Percentiles rank a stretch among this genome's conserved stretches.
phyloP scores from a whole-genome alignment of 1,140 invertebrate species.

The Aphaenogaster floridana region DNA sequence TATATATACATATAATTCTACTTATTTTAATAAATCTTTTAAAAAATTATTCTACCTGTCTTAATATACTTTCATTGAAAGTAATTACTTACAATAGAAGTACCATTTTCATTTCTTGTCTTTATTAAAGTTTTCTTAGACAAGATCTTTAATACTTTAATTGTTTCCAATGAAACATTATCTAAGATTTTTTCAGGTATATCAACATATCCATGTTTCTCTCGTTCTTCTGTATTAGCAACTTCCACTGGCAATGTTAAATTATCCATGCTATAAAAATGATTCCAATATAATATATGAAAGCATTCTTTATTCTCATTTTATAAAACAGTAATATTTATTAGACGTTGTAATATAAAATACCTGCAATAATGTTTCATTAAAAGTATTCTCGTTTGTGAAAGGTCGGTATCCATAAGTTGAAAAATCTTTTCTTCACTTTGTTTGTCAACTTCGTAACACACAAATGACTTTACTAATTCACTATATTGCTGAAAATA shows the following conservation, averaged over 20 bases:
- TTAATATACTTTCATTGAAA: not conserved
- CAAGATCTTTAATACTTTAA: constrained; percentile 44
- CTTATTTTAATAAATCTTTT: not conserved
- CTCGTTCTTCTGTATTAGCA: constrained; percentile 39
- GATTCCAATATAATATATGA: not conserved
- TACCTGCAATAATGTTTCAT: constrained; percentile 76
- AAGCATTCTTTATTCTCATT: not conserved
- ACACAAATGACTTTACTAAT: not conserved
- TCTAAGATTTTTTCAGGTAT: constrained; percentile 52
- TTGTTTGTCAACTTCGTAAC: not conserved
- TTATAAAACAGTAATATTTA: not conserved
- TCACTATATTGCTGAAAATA: constrained; percentile 70
- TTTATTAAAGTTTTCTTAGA: constrained; percentile 28
- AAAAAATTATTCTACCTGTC: not conserved
- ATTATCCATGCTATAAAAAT: constrained; percentile 68
- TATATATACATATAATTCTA: not conserved
- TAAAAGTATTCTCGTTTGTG: constrained; percentile 67
- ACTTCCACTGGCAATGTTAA: constrained; percentile 74
- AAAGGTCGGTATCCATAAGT: constrained; percentile 65
- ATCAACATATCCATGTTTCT: constrained; percentile 46
- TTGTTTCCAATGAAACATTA: constrained; percentile 68
- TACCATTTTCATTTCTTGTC: constrained; percentile 61
- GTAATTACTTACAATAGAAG: constrained; percentile 59
- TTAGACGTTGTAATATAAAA: not conserved
- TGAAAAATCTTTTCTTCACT: constrained; percentile 35